Percentiles rank a stretch among this genome's conserved stretches.
These are phyloP conservation scores for Percopsis omiscomaycus DNA, from an alignment of 2,797 vertebrate species.

Conservation along the genomic window DNA sequence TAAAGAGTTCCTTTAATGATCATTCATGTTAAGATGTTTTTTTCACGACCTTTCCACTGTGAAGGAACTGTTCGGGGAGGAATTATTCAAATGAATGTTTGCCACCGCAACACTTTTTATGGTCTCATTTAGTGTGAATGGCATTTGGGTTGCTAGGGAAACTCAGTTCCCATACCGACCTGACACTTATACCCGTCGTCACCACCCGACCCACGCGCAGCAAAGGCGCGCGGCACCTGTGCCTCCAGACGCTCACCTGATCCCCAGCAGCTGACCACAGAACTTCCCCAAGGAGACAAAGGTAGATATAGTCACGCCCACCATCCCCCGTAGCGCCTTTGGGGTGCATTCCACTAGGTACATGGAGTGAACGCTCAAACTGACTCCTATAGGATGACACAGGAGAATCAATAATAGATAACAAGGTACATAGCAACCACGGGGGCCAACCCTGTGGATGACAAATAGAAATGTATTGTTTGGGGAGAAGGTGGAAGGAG, in stretches of 20 bases:
- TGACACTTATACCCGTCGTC: conserved; percentile 29
- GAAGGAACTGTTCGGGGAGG: no score
- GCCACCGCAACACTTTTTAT: no score
- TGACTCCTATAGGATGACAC: conserved; percentile 58
- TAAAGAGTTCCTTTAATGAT: no score
- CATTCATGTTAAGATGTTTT: no score
- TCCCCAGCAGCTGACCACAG: conserved; percentile 73
- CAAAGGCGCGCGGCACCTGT: neutral
- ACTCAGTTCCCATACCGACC: conserved; percentile 1
- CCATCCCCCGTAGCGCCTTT: conserved; percentile 66
- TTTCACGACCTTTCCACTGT: no score
- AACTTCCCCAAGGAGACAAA: conserved; percentile 75
- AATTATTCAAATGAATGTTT: no score
- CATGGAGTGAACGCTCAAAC: conserved; percentile 58
- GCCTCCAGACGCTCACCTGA: conserved; percentile 66
- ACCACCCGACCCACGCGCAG: conserved; percentile 19
- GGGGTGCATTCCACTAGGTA: conserved; percentile 74
- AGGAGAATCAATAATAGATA: conserved; percentile 28
- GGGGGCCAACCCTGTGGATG: conserved; percentile 4
- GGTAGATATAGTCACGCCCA: conserved; percentile 59
- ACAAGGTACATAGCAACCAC: conserved; percentile 4
- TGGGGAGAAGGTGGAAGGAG: conserved; percentile 15
- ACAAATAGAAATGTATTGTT: conserved; percentile 20
- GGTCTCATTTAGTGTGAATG: no score
- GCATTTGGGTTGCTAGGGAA: no score